Conservation (phyloP, 2,797 vertebrate species). For the Psittacula derbiana region DNA sequence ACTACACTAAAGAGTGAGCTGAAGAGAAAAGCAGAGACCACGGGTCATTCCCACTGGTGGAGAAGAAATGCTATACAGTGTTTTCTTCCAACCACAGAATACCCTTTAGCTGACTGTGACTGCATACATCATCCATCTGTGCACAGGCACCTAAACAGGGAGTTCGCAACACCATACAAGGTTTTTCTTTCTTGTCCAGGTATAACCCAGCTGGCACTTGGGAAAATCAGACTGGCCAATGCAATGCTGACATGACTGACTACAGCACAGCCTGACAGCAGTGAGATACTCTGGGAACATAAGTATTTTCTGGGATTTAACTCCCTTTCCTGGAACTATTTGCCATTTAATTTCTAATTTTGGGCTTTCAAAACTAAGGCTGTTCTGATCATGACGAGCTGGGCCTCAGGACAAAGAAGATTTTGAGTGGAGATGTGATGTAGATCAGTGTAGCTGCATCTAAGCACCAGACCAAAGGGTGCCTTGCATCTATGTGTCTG, state of each 20-base stretch:
- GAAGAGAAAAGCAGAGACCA: slow-evolving; percentile 21
- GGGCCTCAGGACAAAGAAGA: background rate
- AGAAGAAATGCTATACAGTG: background rate
- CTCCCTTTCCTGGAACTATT: background rate
- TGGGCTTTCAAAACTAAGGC: background rate
- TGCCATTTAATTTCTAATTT: background rate
- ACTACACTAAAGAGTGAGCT: slow-evolving; percentile 13
- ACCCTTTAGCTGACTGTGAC: background rate
- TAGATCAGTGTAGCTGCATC: background rate
- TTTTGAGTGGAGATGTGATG: background rate
- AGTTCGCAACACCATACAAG: background rate
- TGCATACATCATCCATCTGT: background rate
- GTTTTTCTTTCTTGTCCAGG: background rate
- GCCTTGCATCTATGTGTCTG: background rate
- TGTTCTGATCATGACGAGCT: background rate
- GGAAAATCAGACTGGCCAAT: background rate
- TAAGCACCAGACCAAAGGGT: background rate
- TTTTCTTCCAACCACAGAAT: background rate
- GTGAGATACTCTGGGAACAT: background rate
- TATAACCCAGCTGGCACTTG: background rate
- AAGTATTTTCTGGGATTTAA: background rate
- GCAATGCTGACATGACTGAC: background rate
- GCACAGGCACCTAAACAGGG: background rate
- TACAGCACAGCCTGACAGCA: background rate
- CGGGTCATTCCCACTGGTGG: background rate